Conservation (phyloP, 1,140 invertebrate genomes). For the Zelostemma sp. region DNA sequence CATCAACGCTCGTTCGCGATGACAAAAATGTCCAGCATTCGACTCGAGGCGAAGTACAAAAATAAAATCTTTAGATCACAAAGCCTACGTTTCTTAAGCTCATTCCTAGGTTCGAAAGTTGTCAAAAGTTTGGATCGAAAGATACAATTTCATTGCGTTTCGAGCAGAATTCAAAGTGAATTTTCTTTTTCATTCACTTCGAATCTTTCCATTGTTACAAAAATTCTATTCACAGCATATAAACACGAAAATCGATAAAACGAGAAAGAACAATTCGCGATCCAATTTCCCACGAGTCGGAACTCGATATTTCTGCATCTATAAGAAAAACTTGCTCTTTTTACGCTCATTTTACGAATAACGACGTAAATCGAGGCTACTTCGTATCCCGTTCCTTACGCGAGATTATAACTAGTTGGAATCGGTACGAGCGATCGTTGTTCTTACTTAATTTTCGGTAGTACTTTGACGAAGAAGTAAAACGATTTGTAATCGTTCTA, state of each 20-base stretch:
- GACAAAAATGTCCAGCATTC: not conserved
- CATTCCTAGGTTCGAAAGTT: no score
- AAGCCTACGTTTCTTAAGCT: no score
- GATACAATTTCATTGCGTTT: not conserved
- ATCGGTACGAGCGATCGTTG: slow-evolving; percentile 13
- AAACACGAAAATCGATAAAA: not conserved
- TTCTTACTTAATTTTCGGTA: not conserved
- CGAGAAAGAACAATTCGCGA: not conserved
- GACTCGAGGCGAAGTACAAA: not conserved
- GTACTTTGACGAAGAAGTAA: not conserved
- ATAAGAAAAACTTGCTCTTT: not conserved
- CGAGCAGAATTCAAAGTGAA: no score
- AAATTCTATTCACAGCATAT: not conserved
- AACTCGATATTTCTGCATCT: not conserved
- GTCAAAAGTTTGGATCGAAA: not conserved
- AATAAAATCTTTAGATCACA: not conserved
- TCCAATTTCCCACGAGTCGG: not conserved
- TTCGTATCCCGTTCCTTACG: not conserved
- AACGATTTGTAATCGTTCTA: slow-evolving; percentile 9
- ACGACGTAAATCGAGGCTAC: slow-evolving; percentile 3
- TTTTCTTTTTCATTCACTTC: not conserved
- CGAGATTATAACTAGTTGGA: not conserved
- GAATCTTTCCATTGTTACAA: not conserved
- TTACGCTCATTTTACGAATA: not conserved
- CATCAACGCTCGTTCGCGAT: not conserved